These are phyloP conservation scores for Cladorhizidae sp. DNA, from an alignment of 37 sponge, comb jelly and placozoan species.

Conservation along the genomic window DNA sequence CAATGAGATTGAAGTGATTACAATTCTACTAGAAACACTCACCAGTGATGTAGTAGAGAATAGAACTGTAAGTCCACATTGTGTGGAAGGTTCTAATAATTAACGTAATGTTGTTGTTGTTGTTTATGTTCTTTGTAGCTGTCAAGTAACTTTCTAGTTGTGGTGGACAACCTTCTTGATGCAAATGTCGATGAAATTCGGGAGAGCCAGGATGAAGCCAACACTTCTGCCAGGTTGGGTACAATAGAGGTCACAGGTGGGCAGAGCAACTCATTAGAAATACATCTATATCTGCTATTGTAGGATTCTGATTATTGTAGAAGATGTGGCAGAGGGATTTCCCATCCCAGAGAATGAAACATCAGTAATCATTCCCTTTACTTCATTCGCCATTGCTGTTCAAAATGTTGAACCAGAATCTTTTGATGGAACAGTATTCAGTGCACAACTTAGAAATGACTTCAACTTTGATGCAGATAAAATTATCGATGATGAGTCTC, in stretches of 20 bases:
- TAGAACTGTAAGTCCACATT: not conserved
- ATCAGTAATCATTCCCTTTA: not conserved
- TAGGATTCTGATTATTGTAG: conserved; percentile 15
- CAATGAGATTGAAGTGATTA: not conserved
- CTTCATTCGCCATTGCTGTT: conserved; percentile 24
- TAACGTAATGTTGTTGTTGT: not conserved
- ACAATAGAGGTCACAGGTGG: not conserved
- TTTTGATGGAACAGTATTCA: conserved; percentile 13
- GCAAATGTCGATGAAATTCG: conserved; percentile 16
- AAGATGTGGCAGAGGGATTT: not conserved
- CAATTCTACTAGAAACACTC: not conserved
- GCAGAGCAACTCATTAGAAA: not conserved
- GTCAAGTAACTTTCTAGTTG: not conserved
- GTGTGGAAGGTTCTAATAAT: not conserved
- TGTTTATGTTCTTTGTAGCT: conserved; percentile 2
- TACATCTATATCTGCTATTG: not conserved
- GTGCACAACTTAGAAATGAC: not conserved
- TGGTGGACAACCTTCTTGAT: conserved; percentile 37
- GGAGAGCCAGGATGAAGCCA: conserved; percentile 23
- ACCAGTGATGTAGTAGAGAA: not conserved
- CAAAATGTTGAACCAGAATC: conserved; percentile 12
- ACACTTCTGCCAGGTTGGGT: conserved; percentile 35
- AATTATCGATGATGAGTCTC: not conserved
- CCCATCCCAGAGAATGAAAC: conserved; percentile 11
- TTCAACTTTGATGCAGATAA: not conserved